Conservation (phyloP, 2,888 invertebrate genomes). For the Scelioninae gen. 2 region DNA sequence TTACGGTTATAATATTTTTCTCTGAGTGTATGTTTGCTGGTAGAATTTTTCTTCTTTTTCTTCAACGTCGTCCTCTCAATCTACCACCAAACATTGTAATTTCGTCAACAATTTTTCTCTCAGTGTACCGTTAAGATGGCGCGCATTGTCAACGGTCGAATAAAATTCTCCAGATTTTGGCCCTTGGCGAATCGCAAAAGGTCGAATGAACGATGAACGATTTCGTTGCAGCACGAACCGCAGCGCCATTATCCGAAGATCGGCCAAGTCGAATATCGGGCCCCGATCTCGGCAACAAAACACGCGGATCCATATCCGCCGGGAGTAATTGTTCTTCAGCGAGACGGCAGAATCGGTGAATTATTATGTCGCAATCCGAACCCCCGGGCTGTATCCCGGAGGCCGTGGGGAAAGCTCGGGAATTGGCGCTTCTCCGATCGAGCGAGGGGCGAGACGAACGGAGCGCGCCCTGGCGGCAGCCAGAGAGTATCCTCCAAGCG, state of each 20-base stretch:
- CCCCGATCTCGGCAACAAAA: conserved; percentile 19
- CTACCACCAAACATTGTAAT: too few relatives aligned
- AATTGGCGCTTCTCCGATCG: conserved; percentile 64
- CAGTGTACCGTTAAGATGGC: too few relatives aligned
- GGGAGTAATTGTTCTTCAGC: conserved; percentile 62
- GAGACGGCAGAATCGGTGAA: conserved; percentile 63
- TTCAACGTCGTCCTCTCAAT: too few relatives aligned
- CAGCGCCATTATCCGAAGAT: neutral
- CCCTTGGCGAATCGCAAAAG: too few relatives aligned
- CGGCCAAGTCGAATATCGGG: neutral
- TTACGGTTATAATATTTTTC: too few relatives aligned
- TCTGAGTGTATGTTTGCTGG: too few relatives aligned
- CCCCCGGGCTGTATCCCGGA: conserved; percentile 65
- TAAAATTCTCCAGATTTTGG: too few relatives aligned
- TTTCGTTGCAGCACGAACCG: too few relatives aligned
- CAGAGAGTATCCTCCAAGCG: conserved; percentile 48
- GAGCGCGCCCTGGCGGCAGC: neutral
- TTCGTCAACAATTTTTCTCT: too few relatives aligned
- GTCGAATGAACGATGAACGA: too few relatives aligned
- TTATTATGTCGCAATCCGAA: conserved; percentile 63
- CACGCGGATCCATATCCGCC: conserved; percentile 30
- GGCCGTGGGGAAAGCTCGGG: conserved; percentile 58
- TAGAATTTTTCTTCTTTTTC: too few relatives aligned
- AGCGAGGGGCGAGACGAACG: conserved; percentile 50
- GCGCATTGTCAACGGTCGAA: too few relatives aligned